Evolutionary conservation across 2,113 vertebrate species (phyloP).

Genomic region (Coptodon bakossiorum): DNA sequence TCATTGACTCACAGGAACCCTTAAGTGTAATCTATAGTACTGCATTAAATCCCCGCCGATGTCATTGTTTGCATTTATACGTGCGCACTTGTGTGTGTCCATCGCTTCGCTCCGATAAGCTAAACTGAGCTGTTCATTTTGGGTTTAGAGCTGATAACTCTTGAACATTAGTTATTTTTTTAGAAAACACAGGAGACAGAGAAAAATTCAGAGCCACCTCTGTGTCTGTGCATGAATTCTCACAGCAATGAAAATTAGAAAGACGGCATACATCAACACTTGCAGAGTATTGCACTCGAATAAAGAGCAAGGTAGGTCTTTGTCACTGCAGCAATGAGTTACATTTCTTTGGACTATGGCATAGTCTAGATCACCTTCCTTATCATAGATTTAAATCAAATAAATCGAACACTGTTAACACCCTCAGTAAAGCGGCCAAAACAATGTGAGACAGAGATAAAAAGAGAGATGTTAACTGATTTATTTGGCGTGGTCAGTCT

Average conservation of each 20-base stretch:
- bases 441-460: not conserved
- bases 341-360: not conserved
- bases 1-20: not conserved
- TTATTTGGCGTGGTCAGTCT: not conserved
- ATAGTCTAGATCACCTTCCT: not conserved
- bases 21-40: not conserved
- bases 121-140: not conserved
- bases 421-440: not conserved
- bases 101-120: not conserved
- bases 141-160: not conserved
- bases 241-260: not conserved
- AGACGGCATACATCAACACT: not conserved
- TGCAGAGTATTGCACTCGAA: not conserved
- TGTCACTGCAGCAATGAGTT: not conserved
- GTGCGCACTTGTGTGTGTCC: not conserved
- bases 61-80: not conserved
- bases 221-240: not conserved
- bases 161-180: not conserved
- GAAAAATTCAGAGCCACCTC: not conserved
- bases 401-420: not conserved
- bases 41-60: not conserved
- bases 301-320: not conserved
- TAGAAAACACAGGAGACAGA: not conserved
- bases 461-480: not conserved
- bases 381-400: not conserved